Evolutionary conservation across 2,888 invertebrate genomes (phyloP), one percentile per base, ranked within the genome.

Genomic region (Tanytarsus gracilentus): DNA sequence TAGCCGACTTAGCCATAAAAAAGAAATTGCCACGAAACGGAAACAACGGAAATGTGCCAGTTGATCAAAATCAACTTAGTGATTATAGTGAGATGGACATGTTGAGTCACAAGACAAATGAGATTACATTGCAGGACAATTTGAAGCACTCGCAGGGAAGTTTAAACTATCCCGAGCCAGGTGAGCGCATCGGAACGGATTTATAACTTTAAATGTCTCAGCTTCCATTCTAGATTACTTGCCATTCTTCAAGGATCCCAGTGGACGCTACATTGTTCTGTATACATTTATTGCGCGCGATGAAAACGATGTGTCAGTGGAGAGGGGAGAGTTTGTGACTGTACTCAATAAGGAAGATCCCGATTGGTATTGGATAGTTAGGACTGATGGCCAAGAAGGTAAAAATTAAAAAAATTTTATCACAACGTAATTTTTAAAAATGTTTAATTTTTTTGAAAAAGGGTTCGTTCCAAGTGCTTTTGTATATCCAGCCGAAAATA

Each of bases 301-400:
- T 70, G 95, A 95, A 70, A 94, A 95, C 68, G 96, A 96, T 71
- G 87, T 95, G 0, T 90, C 88, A 36, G 95, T 96, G 1, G 91
- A 93, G 68, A 77, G 93, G 51, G 95, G 95, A 0, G 95, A 96
- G 71, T 90, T 95, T 75, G 93, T 96, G n/a, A 94, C 94, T 62
- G 81, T 81, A 81, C 23, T 44, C 11, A 44, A 44, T 44, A 44
- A 66, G 66, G 64, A 62, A 36, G 95, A 96, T 74, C 88, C 91
- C 0, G 94, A 95, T 72, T 96, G 96, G 96, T 95, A 88, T 72
- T 96, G 95, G 95, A 90, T 96, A 58, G 85, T 92, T 36, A 79
- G 93, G 65, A 88, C 88, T 65, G 92, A 95, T 69, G 92, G 91
- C 0, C 90, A 91, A 67, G 95, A 96, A 73, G 96, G n/a, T n/a